Percentiles rank a stretch among this genome's conserved stretches.
Conservation (phyloP, 2,888 invertebrate genomes). For the Sycophila texana region DNA sequence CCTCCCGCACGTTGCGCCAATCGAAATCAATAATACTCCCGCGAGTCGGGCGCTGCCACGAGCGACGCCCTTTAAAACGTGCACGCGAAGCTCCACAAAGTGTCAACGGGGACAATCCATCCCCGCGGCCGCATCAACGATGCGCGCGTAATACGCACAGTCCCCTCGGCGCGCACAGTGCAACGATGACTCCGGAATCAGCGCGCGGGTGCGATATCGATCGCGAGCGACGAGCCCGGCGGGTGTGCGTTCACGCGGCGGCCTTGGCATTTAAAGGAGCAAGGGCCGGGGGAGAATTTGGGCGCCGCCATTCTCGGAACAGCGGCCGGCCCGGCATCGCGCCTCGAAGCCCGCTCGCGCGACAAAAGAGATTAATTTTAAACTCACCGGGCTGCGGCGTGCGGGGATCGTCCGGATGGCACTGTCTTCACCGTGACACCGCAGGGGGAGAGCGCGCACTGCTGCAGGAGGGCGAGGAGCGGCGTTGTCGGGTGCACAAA, state of each 20-base stretch:
- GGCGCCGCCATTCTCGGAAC: not conserved
- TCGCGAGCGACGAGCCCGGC: not conserved
- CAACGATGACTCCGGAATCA: too few species aligned
- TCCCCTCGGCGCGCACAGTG: too few species aligned
- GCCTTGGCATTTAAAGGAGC: too few species aligned
- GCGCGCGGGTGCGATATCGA: not conserved
- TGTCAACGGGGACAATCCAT: too few species aligned
- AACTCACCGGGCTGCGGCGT: not conserved
- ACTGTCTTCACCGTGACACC: not conserved
- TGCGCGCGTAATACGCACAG: too few species aligned
- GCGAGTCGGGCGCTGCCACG: not conserved
- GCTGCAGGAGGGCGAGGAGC: too few species aligned
- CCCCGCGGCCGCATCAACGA: too few species aligned
- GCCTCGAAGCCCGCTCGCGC: not conserved
- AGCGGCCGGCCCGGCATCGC: not conserved
- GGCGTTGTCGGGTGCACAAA: not conserved
- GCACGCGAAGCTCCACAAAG: too few species aligned
- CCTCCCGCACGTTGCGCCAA: too few species aligned
- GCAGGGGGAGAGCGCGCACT: too few species aligned
- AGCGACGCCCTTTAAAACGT: constrained; percentile 4
- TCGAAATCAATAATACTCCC: not conserved
- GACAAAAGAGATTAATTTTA: not conserved
- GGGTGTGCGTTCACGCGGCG: too few species aligned
- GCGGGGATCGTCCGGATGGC: not conserved
- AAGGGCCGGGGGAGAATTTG: too few species aligned